Conservation (phyloP, 2,888 invertebrate species). For the Cephus pygmeus region DNA sequence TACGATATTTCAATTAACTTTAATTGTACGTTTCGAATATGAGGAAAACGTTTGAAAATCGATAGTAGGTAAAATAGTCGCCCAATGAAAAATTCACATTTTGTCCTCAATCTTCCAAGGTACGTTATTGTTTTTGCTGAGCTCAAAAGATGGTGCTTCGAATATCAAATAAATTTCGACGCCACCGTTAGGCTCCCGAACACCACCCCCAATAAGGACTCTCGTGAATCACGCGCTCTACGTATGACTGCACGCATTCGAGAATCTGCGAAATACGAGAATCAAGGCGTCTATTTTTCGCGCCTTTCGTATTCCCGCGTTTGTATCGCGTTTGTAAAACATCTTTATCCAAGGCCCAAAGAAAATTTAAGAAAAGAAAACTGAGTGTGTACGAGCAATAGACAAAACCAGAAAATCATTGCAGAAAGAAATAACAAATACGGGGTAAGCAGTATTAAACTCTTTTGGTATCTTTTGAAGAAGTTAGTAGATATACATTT, state of each 20-base stretch:
- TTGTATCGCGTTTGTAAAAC: not conserved
- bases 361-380: not conserved
- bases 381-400: not conserved
- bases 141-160: constrained; percentile 6
- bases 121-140: not conserved
- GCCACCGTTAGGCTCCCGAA: not conserved
- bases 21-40: not conserved
- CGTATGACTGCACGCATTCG: not conserved
- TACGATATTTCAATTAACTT: not conserved
- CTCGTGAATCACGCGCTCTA: not conserved
- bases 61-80: not conserved
- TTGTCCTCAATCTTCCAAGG: not conserved
- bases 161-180: not conserved
- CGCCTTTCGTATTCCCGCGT: not conserved
- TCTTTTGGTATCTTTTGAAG: not conserved
- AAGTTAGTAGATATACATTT: not conserved
- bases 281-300: not conserved
- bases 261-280: not conserved
- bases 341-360: not conserved
- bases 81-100: not conserved
- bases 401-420: not conserved
- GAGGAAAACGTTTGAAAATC: not conserved
- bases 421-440: not conserved
- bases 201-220: not conserved
- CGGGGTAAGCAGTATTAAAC: not conserved